Evolutionary conservation across 2,888 invertebrate species (phyloP), one percentile per base, ranked within the genome.

Genomic region (Luperina nickerlii): DNA sequence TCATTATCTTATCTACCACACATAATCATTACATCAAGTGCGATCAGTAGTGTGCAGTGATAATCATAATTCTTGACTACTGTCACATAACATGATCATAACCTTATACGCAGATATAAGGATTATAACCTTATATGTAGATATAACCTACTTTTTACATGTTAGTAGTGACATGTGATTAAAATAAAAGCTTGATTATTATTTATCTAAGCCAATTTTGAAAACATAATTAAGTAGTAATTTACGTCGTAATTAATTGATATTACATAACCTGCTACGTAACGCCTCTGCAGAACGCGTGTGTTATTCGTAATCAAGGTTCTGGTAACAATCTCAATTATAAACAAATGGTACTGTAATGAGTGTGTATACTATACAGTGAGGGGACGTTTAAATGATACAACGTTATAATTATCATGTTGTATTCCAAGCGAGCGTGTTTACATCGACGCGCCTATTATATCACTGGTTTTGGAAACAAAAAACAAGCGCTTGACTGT

Each of bases 11-110:
- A 65, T 48, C 38, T n/a, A n/a, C 5, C 32, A 42, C 42, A 62
- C 24, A 9, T 15, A 32, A 66, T 51, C 18, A 57, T 51, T 32
- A 63, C 18, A 1, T 45, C 9, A 45, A 38, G 24, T 63, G 32
- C 6, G 18, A 79, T 82, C 54, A 73, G 32, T 51, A 42, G 9
- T 24, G n/a, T n/a, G 24, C 27, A 78, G 18, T 62, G 42, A 65
- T 82, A 48, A 74, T 48, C 4, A 24, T 7, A 7, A 54, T 72
- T 54, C 24, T 7, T 15, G 45, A 82, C 38, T 24, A 32, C n/a
- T 42, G 9, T 54, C 42, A 11, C 62, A 20, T 27, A 45, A 13
- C 54, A 74, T 63, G 63, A 60, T 27, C 9, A 38, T 75, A n/a
- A 62, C n/a, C n/a, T 24, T 13, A 13, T 45, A 20, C 13, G 13